Evolutionary conservation across 2,888 invertebrate genomes (phyloP), one percentile per base, ranked within the genome.

Genomic region (Drosophila tripunctata): DNA sequence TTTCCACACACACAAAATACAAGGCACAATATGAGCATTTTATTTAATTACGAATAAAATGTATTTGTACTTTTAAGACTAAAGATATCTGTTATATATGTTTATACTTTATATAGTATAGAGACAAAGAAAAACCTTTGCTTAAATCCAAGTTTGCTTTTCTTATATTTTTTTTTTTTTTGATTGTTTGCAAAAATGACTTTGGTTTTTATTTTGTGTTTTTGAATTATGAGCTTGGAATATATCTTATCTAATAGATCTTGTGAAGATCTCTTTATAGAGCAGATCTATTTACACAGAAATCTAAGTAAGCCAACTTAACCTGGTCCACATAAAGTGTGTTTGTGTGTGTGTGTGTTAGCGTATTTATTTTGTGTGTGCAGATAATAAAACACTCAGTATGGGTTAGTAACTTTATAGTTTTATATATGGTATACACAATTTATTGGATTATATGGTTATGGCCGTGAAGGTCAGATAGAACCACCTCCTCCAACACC

Each of bases 391-490:
- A 83, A 86, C 87, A 83, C 83, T 86, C 86, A 71, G 77, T 71
- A 56, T 48, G 60, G 58, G 35, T 52, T 75, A 77, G 68, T 68
- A 60, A 40, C 61, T 80, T 77, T 80, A 78, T 84, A 84, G 78
- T 78, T 78, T 84, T 81, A 79, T 82, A 77, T 72, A 82, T 85
- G 71, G 71, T 84, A 67, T 76, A 76, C 65, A 78, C 60, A 64
- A 83, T 83, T 83, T 83, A 83, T 86, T 83, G 78, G 81, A 78
- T 81, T 83, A 86, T 82, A 85, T 82, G 80, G 69, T 70, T 82
- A 79, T 86, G 86, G 64, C 75, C 81, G 62, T 86, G 87, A 84
- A 84, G 83, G 87, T 84, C 83, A 83, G 65, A 64, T 55, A 61
- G 61, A 69, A 41, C 36, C 54, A 27, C 40, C 67, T 65, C 57